Base-by-base conservation (phyloP, 2,797 vertebrate genomes). In the Huso huso region DNA sequence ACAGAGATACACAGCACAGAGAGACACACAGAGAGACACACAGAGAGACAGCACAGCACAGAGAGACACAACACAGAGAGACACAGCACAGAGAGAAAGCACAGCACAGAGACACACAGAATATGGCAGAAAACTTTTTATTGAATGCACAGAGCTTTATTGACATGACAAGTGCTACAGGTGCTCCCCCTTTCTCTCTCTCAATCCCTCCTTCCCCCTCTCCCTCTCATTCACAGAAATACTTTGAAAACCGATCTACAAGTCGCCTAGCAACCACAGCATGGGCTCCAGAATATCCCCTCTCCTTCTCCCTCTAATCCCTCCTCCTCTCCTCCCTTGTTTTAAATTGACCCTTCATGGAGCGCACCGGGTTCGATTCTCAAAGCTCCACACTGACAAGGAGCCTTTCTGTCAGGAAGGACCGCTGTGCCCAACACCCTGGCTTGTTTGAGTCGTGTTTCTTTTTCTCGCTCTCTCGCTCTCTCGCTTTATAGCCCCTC, bases 221-320 rank as follows among this genome's bases (percentile, higher is more conserved):
- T 75, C 74, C 55, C 48, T 50, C 65, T 53, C 37, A 69, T 51
- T 78, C 80, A 78, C 78, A 82, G 76, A 87, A 82, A 81, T 86
- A 74, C 85, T 87, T 88, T 88, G 86, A 88, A 89, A 89, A 77
- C 76, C 83, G 84, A 88, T 87, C 83, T 77, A 74, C 60, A 66
- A 84, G 88, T 91, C 89, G 87, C 86, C 83, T 86, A 80, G 86
- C 82, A 79, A 84, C 83, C 72, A 70, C 75, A 73, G 79, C 68
- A 80, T 77, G 81, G 73, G 79, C 83, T 81, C 78, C 80, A 78
- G 74, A 68, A 80, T 81, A 69, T 50, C 77, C 74, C 76, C 6
- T 51, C 10, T 23, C 71, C 1, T 76, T 75, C 71, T 68, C 68
- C 69, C 66, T 61, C 51, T 12, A 63, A 64, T 51, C 71, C 72